phyloP scores from a whole-genome alignment of 2,888 invertebrate genomes.

The Tenthredo livida region DNA sequence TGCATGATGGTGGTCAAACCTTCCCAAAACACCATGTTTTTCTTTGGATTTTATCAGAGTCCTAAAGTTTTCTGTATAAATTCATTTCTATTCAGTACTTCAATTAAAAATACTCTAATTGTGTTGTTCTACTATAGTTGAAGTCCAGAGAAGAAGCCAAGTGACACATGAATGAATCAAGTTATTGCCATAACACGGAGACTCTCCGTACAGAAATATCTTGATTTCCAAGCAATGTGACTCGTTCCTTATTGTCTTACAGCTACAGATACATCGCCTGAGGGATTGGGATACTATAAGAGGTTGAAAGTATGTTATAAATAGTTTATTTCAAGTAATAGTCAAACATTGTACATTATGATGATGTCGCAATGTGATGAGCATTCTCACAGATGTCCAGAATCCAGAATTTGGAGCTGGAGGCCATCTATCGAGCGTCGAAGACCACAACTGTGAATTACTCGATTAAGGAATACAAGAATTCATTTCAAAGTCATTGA shows the following conservation, averaged over 20 bases:
- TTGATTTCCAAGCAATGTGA: neutral
- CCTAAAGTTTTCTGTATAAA: too few relatives aligned
- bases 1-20: too few relatives aligned
- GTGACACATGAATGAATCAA: neutral
- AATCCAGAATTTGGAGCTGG: neutral
- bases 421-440: constrained; percentile 85
- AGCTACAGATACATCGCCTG: neutral
- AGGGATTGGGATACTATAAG: neutral
- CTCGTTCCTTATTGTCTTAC: neutral
- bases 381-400: neutral
- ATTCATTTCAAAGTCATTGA: neutral
- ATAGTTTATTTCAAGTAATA: neutral
- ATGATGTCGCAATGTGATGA: neutral
- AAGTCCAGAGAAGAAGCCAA: neutral
- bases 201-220: neutral
- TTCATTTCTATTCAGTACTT: too few relatives aligned
- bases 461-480: constrained; percentile 78
- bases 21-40: too few relatives aligned
- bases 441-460: constrained; percentile 89
- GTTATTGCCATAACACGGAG: neutral
- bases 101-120: neutral
- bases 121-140: neutral
- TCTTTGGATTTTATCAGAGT: too few relatives aligned
- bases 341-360: neutral
- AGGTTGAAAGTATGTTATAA: neutral